Evolutionary conservation across 35 echinoderm and acorn worm genomes (phyloP).

Genomic region (Apostichopus japonicus): DNA sequence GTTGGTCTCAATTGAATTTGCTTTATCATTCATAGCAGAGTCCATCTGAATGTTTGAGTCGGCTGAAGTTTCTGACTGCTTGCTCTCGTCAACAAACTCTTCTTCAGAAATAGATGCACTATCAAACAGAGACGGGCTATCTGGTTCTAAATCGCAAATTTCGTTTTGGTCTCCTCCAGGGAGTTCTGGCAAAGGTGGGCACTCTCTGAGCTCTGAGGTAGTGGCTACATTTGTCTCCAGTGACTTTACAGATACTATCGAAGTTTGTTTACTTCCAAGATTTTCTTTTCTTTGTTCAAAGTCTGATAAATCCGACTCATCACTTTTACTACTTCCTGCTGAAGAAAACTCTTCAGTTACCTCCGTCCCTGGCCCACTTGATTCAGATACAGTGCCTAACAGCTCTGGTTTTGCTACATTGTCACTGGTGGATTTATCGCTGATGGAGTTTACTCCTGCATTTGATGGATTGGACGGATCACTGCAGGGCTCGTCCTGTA

Average conservation of each 20-base stretch:
- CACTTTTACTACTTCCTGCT: background rate
- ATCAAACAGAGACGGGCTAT: background rate
- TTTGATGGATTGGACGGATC: too few relatives aligned
- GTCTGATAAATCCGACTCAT: background rate
- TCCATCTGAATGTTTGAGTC: too few relatives aligned
- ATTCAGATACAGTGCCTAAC: too few relatives aligned
- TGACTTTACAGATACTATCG: too few relatives aligned
- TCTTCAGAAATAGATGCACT: background rate
- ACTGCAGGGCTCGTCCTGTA: background rate
- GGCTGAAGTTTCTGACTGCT: background rate
- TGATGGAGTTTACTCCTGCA: too few relatives aligned
- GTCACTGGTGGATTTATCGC: too few relatives aligned
- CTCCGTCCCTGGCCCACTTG: background rate
- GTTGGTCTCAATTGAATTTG: background rate
- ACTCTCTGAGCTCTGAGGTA: too few relatives aligned
- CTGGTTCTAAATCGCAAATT: background rate
- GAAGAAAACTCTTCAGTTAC: background rate
- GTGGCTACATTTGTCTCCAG: too few relatives aligned
- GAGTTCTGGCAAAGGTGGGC: background rate
- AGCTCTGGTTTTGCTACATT: too few relatives aligned
- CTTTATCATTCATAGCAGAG: background rate
- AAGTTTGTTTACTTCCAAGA: too few relatives aligned
- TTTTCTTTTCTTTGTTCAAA: too few relatives aligned
- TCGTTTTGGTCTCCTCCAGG: background rate
- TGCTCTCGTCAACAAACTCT: background rate